Conservation (phyloP, 2,797 vertebrate genomes). For the Halcyon chelicuti region DNA sequence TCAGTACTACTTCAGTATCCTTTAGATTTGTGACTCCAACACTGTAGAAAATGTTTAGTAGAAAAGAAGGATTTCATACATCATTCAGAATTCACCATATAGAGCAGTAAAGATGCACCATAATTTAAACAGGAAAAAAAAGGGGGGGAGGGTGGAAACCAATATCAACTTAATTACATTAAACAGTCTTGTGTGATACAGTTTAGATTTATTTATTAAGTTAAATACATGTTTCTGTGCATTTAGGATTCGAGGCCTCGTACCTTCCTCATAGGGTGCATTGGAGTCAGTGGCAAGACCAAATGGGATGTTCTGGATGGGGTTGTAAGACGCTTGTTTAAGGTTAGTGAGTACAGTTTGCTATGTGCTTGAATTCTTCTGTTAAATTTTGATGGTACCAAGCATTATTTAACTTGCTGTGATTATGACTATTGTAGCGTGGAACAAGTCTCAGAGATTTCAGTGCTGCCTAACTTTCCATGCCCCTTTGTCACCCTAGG, state of each 20-base stretch:
- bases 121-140: not conserved
- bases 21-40: not conserved
- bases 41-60: not conserved
- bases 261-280: conserved; percentile 94
- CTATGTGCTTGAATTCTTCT: not conserved
- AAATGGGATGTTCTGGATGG: conserved; percentile 98
- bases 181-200: not conserved
- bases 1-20: not conserved
- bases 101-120: not conserved
- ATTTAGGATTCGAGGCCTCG: conserved; percentile 84
- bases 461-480: not conserved
- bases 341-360: conserved; percentile 79
- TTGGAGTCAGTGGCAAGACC: conserved; percentile 97
- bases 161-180: not conserved
- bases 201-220: not conserved
- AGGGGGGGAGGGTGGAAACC: not conserved
- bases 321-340: conserved; percentile 93
- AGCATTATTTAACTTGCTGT: not conserved
- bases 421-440: not conserved
- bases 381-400: rapidly evolving
- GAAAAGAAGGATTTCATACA: not conserved
- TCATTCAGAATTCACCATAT: not conserved
- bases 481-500: conserved; percentile 74
- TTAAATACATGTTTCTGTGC: not conserved
- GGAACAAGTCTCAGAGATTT: not conserved